Conservation (phyloP, 2,113 vertebrate genomes). For the Mus pahari region DNA sequence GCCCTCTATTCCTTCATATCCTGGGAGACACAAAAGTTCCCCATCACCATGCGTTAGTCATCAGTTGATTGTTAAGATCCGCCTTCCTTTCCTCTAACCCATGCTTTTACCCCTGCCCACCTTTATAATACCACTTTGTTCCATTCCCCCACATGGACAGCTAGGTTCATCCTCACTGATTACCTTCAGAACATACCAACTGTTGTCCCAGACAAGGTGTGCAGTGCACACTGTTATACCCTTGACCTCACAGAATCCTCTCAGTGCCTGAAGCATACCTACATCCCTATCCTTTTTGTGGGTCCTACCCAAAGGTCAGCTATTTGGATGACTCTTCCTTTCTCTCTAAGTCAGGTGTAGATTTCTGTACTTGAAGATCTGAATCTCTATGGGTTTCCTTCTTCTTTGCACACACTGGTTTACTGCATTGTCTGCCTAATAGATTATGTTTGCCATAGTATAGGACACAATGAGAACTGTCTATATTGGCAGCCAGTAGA, state of each 20-base stretch:
- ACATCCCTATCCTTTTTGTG: not conserved
- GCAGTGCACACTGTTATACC: no score
- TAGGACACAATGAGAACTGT: not conserved
- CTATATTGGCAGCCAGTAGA: no score
- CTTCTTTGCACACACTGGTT: not conserved
- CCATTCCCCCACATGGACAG: not conserved
- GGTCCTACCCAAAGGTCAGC: not conserved
- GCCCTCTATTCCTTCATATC: not conserved
- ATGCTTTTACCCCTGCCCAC: not conserved
- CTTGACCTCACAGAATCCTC: not conserved
- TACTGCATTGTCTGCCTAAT: not conserved
- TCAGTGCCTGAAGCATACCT: not conserved
- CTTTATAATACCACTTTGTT: not conserved
- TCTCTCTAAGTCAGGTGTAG: not conserved
- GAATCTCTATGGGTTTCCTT: not conserved
- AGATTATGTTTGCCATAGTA: not conserved
- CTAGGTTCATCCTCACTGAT: not conserved
- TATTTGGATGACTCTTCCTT: no score
- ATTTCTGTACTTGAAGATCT: not conserved
- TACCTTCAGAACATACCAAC: not conserved
- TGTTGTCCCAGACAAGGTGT: not conserved
- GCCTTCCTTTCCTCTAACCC: no score
- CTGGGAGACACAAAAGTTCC: not conserved
- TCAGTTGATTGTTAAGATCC: not conserved
- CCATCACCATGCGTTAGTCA: not conserved